Conservation (phyloP, 2,888 invertebrate genomes). For the Parnassius smintheus region DNA sequence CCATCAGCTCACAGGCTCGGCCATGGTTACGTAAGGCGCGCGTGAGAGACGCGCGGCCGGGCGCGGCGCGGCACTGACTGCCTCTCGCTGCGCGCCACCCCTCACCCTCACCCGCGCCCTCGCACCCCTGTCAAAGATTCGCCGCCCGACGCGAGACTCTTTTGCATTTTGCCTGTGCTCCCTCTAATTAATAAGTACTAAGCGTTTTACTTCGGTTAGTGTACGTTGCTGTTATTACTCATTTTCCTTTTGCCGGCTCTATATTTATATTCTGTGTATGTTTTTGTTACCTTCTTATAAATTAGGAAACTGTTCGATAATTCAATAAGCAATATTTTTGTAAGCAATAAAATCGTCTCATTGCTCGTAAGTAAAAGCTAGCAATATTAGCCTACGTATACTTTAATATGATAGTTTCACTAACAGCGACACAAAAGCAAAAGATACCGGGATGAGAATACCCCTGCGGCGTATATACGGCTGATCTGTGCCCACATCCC, state of each 20-base stretch:
- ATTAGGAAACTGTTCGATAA: not conserved
- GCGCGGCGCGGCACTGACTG: conserved; percentile 64
- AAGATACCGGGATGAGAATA: not conserved
- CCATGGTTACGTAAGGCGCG: conserved; percentile 67
- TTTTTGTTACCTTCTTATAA: conserved; percentile 3
- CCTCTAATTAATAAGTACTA: conserved; percentile 39
- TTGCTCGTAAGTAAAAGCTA: too few species aligned
- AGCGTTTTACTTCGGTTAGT: conserved; percentile 36
- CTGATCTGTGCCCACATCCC: conserved; percentile 12
- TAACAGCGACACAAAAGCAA: conserved; percentile 2
- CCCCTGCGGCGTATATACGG: conserved; percentile 7
- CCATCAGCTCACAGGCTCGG: conserved; percentile 72
- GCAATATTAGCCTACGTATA: not conserved
- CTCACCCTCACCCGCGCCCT: conserved; percentile 38
- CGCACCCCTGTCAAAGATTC: conserved; percentile 48
- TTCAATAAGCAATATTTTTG: too few species aligned
- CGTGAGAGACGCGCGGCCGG: conserved; percentile 41
- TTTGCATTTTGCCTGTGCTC: conserved; percentile 42
- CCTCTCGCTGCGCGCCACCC: conserved; percentile 47
- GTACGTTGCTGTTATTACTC: conserved; percentile 21
- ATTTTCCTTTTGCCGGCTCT: conserved; percentile 13
- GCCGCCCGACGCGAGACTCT: conserved; percentile 53
- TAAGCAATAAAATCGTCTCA: too few species aligned
- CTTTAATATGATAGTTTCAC: not conserved
- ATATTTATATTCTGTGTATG: conserved; percentile 1